Evolutionary conservation across 2,888 invertebrate species (phyloP), one percentile per base, ranked within the genome.

Genomic region (Limnephilus auricula): DNA sequence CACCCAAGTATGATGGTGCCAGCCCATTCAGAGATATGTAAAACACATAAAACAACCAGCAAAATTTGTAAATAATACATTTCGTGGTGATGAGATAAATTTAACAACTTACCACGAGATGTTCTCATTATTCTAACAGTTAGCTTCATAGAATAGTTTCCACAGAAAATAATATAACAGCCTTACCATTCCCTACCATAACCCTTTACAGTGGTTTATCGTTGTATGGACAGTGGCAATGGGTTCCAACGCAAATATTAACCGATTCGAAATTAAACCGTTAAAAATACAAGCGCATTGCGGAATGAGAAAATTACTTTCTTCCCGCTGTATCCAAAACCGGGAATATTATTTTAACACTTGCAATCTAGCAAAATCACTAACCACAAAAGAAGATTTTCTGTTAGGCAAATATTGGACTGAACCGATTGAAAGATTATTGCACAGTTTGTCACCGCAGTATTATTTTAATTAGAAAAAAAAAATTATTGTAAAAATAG

Each of bases 161-260:
- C n/a, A 18, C 65, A n/a, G 65, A n/a, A 65, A 6, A 65, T 65
- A 65, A 65, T 65, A 6, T 65, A 9, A 65, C 65, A n/a, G 25
- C 65, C 65, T 6, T 65, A 25, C 6, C 65, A 65, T 25, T 2
- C 9, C 9, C 25, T 65, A 65, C n/a, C 6, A 25, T 9, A 4
- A 25, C 25, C 6, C 65, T n/a, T 25, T n/a, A 25, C 9, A 25
- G 65, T 50, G 13, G 18, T 50, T 50, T 25, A 65, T 65, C 65
- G 9, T 65, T 65, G 65, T 65, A 18, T 78, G 84, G 90, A 90
- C 82, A 78, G 15, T n/a, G 65, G 34, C 12, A 40, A 50, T 82
- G 86, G 37, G 85, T 90, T 65, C 45, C 78, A 37, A 34, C 30
- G 87, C 87, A 65, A 88, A 88, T 88, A 88, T 78, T 32, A 88